A percentile compares a stretch with the other conserved stretches of the same genome.
phyloP scores from a whole-genome alignment of 2,888 invertebrate species.

The Lamellibrachia columna region DNA sequence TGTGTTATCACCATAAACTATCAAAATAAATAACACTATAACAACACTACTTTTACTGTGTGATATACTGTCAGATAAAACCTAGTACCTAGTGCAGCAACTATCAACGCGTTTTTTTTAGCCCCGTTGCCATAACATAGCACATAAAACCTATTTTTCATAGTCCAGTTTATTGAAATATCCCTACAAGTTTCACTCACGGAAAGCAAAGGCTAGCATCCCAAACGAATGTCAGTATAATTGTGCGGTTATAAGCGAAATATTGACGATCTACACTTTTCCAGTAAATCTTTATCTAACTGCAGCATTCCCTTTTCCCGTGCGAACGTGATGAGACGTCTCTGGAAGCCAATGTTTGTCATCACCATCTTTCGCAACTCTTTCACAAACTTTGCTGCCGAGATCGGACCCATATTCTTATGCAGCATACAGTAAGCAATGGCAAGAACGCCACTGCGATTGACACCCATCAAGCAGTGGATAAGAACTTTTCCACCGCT shows the following conservation, averaged over 20 bases:
- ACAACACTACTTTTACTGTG: too few relatives aligned
- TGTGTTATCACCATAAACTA: too few relatives aligned
- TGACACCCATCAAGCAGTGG: slow-evolving; percentile 47
- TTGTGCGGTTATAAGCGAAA: not conserved
- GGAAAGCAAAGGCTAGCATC: not conserved
- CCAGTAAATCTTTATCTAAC: slow-evolving; percentile 26
- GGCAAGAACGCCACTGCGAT: slow-evolving; percentile 42
- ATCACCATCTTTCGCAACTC: slow-evolving; percentile 36
- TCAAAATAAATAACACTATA: too few relatives aligned
- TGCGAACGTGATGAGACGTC: slow-evolving; percentile 32
- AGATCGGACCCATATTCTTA: slow-evolving; percentile 42
- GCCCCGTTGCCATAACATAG: not conserved
- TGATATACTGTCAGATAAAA: too few relatives aligned
- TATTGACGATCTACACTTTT: not conserved
- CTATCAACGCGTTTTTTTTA: too few relatives aligned
- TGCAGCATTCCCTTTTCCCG: slow-evolving; percentile 29
- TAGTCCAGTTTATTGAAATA: not conserved
- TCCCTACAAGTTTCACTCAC: not conserved
- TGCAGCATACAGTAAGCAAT: slow-evolving; percentile 41
- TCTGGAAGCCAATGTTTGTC: slow-evolving; percentile 37
- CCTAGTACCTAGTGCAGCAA: too few relatives aligned
- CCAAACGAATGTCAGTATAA: not conserved
- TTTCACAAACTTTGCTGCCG: slow-evolving; percentile 37
- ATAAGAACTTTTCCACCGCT: slow-evolving; percentile 42
- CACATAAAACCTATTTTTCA: not conserved